Evolutionary conservation across 2,797 vertebrate species (phyloP).

Genomic region (Sebastes steindachneri): DNA sequence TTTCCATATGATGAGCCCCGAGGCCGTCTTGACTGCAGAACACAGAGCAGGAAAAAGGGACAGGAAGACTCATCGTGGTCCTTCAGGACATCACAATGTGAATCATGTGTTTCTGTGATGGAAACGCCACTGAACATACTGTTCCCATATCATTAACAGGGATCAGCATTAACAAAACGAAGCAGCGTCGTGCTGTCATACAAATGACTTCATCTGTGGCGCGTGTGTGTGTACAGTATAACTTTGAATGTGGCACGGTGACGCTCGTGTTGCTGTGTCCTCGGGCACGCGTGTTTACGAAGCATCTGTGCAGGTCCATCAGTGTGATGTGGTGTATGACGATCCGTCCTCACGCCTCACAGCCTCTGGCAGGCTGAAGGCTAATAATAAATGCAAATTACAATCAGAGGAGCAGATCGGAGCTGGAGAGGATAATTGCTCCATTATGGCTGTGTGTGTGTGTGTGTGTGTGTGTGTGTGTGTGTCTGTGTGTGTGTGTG

Average conservation of each 20-base stretch:
- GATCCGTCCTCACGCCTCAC: conserved; percentile 53
- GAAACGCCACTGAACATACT: conserved; percentile 40
- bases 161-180: conserved; percentile 41
- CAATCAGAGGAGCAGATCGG: conserved; percentile 75
- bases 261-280: conserved; percentile 35
- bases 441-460: conserved; percentile 67
- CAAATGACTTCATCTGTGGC: conserved; percentile 14
- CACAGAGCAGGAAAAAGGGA: not conserved
- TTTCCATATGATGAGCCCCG: conserved; percentile 62
- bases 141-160: conserved; percentile 47
- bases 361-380: conserved; percentile 59
- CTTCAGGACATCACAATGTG: conserved; percentile 26
- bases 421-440: conserved; percentile 79
- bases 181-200: conserved; percentile 23
- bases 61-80: not conserved
- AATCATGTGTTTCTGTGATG: conserved; percentile 28
- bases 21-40: conserved; percentile 37
- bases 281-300: conserved; percentile 45
- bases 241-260: not conserved
- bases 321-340: conserved; percentile 58
- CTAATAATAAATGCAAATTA: conserved; percentile 83
- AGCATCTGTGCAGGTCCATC: conserved; percentile 72
- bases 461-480: conserved; percentile 21
- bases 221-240: not conserved
- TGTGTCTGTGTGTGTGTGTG: not conserved